Base-by-base conservation (phyloP, 2,113 vertebrate genomes). In the Coptodon rendalli region DNA sequence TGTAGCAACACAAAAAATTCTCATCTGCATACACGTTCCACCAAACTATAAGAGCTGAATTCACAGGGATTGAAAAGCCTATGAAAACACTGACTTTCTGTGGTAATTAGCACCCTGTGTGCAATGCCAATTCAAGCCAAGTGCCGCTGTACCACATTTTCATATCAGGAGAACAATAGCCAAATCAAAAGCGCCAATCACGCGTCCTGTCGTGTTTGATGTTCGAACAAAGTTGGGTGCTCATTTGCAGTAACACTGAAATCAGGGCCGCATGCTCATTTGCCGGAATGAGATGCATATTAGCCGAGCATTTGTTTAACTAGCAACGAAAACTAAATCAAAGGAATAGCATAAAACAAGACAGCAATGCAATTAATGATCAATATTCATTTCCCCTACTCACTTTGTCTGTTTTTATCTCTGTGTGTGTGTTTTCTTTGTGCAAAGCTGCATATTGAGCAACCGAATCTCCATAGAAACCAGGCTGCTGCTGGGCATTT, bases 391-490 rank as follows among this genome's bases (percentile, higher is more conserved):
- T 80, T 61, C 10, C 36, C 68, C n/a, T 31, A 24, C 71, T 86
- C 53, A 31, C 53, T 89, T 45, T 19, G n/a, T 63, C 61, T 54
- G 59, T 80, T 90, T 88, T 68, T 71, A 29, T 80, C 82, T 87
- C 19, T 66, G 0, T 38, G 34, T 78, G 80, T 36, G 66, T 73
- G 53, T 89, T 83, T 73, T 66, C 34, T 54, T 34, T 73, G 76
- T 29, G 50, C 29, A 54, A 48, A 76, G 89, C 80, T 50, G 61
- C 85, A 59, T 10, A 16, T 68, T 10, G 54, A 85, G 87, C 53
- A 13, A 45, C 80, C 52, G 24, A 86, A 88, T 94, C 88, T 29
- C 89, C 90, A 95, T 93, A 85, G 90, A 91, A 93, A 94, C 92
- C 6, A 27, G 79, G 38, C 66, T 68, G 86, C 90, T 31, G 31